Evolutionary conservation across 2,113 vertebrate genomes (phyloP).

Genomic region (Odocoileus virginianus): DNA sequence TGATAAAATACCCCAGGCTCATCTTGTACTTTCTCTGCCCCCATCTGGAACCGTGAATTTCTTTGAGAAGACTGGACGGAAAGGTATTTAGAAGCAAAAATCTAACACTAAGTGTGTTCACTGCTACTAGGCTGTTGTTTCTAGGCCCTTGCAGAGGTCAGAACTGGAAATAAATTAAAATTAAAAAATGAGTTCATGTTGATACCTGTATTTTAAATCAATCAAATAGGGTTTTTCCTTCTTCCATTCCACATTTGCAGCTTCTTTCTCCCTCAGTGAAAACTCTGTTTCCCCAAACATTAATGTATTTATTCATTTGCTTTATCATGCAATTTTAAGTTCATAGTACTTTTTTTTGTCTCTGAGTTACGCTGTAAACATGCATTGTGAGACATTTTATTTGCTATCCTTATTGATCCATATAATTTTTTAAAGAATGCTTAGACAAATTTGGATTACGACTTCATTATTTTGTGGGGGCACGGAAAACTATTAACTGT

Average conservation of each 20-base stretch:
- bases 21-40: neutral
- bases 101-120: neutral
- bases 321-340: neutral
- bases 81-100: neutral
- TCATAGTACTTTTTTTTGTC: neutral
- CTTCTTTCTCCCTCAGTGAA: neutral
- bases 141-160: neutral
- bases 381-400: neutral
- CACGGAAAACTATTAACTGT: neutral
- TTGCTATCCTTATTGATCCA: neutral
- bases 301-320: neutral
- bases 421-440: neutral
- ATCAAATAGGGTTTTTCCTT: neutral
- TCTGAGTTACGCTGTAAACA: constrained; percentile 20
- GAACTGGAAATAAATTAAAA: neutral
- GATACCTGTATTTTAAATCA: neutral
- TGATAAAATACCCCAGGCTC: neutral
- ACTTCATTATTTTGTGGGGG: neutral
- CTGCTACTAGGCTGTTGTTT: neutral
- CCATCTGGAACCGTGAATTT: neutral
- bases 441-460: constrained; percentile 18
- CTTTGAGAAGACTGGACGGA: neutral
- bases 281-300: neutral
- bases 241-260: neutral
- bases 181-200: neutral